Evolutionary conservation across 2,888 invertebrate species (phyloP).

Genomic region (Pristionchus maxplancki): DNA sequence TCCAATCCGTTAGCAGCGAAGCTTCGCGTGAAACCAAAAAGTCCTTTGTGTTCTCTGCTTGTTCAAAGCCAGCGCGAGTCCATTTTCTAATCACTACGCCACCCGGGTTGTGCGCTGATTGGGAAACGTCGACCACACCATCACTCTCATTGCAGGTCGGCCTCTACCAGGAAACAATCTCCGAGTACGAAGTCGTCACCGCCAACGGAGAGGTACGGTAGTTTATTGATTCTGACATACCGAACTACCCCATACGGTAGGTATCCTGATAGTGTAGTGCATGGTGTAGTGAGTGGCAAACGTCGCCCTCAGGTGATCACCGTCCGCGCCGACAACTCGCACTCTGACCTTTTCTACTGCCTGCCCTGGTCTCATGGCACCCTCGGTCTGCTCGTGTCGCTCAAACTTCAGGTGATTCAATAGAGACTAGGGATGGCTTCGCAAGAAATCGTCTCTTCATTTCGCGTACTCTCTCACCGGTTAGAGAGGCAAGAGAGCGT

Average conservation of each 20-base stretch:
- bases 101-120: background rate
- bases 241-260: background rate
- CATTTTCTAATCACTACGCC: no score
- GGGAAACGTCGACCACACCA: background rate
- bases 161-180: conserved; percentile 84
- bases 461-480: no score
- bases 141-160: conserved; percentile 80
- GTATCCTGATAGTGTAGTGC: no score
- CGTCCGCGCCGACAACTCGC: conserved; percentile 80
- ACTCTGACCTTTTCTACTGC: conserved; percentile 82
- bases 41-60: no score
- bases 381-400: conserved; percentile 83
- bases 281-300: background rate
- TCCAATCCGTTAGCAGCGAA: no score
- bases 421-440: background rate
- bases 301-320: conserved; percentile 15
- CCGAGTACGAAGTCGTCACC: conserved; percentile 84
- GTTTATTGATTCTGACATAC: conserved; percentile 77
- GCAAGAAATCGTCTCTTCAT: no score
- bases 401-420: conserved; percentile 81
- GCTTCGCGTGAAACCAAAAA: no score
- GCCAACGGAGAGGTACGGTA: conserved; percentile 82
- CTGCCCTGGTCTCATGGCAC: conserved; percentile 83
- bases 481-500: no score
- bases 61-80: no score